Percentiles rank a stretch among this genome's conserved stretches.
Evolutionary conservation across 2,113 vertebrate species (phyloP).

Genomic region (Rhea americana): DNA sequence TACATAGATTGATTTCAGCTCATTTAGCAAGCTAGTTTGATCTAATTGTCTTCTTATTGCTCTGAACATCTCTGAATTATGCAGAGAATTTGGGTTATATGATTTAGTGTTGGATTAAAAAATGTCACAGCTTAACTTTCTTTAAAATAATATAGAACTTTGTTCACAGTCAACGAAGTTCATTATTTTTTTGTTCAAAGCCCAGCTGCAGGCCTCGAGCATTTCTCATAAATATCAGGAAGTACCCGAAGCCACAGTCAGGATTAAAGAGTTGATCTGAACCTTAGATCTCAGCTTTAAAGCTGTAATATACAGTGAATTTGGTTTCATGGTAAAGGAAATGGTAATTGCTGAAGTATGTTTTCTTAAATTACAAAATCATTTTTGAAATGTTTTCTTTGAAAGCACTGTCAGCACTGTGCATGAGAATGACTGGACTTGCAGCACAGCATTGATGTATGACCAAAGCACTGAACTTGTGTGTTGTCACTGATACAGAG

Average conservation of each 20-base stretch:
- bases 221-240: conserved; percentile 74
- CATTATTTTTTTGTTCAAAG: conserved; percentile 66
- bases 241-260: conserved; percentile 72
- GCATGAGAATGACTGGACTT: not conserved
- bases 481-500: not conserved
- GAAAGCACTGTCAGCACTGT: not conserved
- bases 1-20: not conserved
- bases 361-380: conserved; percentile 71
- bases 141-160: conserved; percentile 29
- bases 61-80: conserved; percentile 12
- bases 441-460: rapidly evolving
- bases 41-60: conserved; percentile 5
- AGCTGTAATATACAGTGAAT: conserved; percentile 65
- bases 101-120: conserved; percentile 25
- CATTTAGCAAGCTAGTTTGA: not conserved
- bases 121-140: conserved; percentile 32
- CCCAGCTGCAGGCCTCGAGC: conserved; percentile 73
- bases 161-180: conserved; percentile 47
- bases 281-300: conserved; percentile 75
- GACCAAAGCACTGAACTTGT: not conserved
- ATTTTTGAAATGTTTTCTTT: conserved; percentile 59
- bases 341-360: conserved; percentile 72
- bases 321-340: conserved; percentile 69
- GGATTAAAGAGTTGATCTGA: conserved; percentile 73
- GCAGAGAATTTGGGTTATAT: conserved; percentile 8